Conservation (phyloP, 1,140 invertebrate genomes). For the Battus philenor region DNA sequence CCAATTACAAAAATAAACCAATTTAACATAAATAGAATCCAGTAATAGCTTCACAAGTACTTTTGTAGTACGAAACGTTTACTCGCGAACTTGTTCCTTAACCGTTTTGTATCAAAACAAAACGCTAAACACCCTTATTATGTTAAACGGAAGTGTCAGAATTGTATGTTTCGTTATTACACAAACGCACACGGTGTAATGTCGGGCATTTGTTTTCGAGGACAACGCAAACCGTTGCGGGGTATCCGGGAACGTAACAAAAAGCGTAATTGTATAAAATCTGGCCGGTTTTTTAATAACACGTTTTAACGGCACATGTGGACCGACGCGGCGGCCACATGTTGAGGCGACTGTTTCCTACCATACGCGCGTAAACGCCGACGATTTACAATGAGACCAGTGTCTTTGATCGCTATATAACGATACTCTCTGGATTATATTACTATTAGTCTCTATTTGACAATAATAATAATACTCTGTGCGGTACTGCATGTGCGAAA, state of each 20-base stretch:
- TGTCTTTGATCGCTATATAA: no score
- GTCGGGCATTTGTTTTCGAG: constrained; percentile 6
- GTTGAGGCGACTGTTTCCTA: constrained; percentile 4
- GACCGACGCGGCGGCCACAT: constrained; percentile 1
- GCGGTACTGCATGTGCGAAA: no score
- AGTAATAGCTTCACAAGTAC: not conserved
- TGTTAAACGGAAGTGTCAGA: not conserved
- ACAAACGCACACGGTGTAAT: not conserved
- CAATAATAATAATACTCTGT: no score
- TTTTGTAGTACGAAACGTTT: constrained; percentile 1
- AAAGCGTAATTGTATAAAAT: constrained; percentile 12
- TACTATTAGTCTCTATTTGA: no score
- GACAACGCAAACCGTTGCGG: constrained; percentile 10
- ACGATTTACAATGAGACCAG: no score
- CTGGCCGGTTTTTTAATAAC: constrained; percentile 9
- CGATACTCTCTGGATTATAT: no score
- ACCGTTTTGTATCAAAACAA: not conserved
- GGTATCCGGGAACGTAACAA: constrained; percentile 7
- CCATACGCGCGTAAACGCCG: no score
- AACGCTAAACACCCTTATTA: not conserved
- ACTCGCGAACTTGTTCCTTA: not conserved
- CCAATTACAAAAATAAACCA: not conserved
- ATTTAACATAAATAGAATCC: constrained; percentile 2
- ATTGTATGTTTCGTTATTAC: not conserved
- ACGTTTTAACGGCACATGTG: constrained; percentile 9